These are phyloP conservation scores for Phocides pigmalion DNA, from an alignment of 1,140 invertebrate species.

Conservation along the genomic window DNA sequence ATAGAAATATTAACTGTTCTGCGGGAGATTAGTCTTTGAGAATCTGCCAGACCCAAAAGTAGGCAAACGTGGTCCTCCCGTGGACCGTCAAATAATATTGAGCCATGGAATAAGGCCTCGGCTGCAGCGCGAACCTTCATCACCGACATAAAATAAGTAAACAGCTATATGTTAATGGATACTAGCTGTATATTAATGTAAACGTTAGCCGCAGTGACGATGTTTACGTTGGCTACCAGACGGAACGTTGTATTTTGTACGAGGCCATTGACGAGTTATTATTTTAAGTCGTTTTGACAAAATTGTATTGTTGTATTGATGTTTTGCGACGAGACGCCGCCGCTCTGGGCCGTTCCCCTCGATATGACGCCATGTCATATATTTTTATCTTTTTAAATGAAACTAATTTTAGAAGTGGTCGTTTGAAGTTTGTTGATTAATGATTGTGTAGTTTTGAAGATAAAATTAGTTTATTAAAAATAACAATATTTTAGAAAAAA, in stretches of 20 bases:
- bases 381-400: background rate
- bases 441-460: background rate
- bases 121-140: background rate
- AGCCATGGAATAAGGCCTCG: slow-evolving; percentile 2
- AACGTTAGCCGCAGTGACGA: slow-evolving; percentile 16
- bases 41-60: no score
- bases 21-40: no score
- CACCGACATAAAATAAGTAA: slow-evolving; percentile 10
- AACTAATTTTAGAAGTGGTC: background rate
- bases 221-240: slow-evolving; percentile 17
- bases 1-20: no score
- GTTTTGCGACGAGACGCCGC: slow-evolving; percentile 18
- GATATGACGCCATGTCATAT: background rate
- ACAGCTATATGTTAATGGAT: background rate
- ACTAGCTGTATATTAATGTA: background rate
- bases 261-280: slow-evolving; percentile 47
- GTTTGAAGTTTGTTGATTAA: no score
- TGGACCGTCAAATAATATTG: background rate
- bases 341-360: background rate
- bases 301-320: slow-evolving; percentile 46
- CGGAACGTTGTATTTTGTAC: slow-evolving; percentile 36
- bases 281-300: slow-evolving; percentile 46
- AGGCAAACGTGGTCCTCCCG: no score
- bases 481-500: slow-evolving; percentile 9
- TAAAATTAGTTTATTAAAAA: background rate